Conservation (phyloP, 2,888 invertebrate species). For the Dynastes hyllus region DNA sequence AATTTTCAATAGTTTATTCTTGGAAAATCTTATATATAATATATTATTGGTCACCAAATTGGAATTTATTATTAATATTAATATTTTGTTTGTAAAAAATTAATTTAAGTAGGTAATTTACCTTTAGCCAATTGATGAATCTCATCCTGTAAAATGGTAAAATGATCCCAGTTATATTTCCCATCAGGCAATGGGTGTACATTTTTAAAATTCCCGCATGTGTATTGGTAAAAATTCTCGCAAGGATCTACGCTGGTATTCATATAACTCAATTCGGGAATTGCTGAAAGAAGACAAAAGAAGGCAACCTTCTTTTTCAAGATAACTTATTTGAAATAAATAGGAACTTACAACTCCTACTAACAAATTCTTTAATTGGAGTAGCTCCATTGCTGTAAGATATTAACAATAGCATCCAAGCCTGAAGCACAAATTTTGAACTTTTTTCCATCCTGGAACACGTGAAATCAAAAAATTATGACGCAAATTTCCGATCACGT, state of each 20-base stretch:
- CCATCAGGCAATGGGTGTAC: conserved; percentile 67
- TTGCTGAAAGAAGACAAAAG: conserved; percentile 57
- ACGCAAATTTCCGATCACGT: not conserved
- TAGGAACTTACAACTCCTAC: conserved; percentile 27
- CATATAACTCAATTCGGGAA: conserved; percentile 65
- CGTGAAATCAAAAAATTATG: too few species aligned
- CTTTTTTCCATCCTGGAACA: not conserved
- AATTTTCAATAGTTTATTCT: not conserved
- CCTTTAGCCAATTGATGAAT: conserved; percentile 64
- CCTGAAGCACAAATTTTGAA: not conserved
- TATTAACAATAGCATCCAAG: conserved; percentile 3
- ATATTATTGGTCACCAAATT: not conserved
- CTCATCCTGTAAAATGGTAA: conserved; percentile 68
- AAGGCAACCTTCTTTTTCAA: too few species aligned
- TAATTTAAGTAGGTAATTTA: conserved; percentile 55
- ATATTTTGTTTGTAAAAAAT: not conserved
- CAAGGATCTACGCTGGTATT: conserved; percentile 69
- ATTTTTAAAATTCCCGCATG: conserved; percentile 71
- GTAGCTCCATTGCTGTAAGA: not conserved
- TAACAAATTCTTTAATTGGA: conserved; percentile 31
- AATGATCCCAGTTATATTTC: conserved; percentile 67
- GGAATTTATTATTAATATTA: not conserved
- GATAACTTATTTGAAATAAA: too few species aligned
- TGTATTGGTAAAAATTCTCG: conserved; percentile 71
- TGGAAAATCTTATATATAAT: not conserved